Evolutionary conservation across 2,113 vertebrate species (phyloP), one percentile per base, ranked within the genome.

Genomic region (Myiozetetes cayanensis): DNA sequence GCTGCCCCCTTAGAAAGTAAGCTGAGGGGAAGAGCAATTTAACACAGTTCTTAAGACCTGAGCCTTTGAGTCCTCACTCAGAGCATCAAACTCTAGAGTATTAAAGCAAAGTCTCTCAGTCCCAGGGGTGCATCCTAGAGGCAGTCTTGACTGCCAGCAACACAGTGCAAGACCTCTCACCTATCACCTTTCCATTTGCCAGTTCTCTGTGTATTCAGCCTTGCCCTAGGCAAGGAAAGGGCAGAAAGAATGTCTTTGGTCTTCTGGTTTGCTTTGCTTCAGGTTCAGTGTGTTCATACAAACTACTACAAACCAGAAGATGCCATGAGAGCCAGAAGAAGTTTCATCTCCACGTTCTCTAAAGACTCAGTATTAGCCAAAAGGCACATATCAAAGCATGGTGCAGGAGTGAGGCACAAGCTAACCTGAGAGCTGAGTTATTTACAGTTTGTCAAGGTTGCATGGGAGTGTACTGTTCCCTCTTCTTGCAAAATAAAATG

Each of bases 61-160:
- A 56, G 71, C 74, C 87, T 92, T 82, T 79, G 84, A 89, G 77
- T 72, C 61, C 31, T 50, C 41, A 92, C 80, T 72, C 73, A 91
- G 35, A 92, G 35, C 47, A 74, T 90, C 90, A 94, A 86, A 93
- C 61, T 88, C 71, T 43, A 85, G 33, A 53, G 91, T 91, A 91
- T 75, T 89, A 89, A 94, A 87, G 61, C 44, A 44, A 80, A 86
- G 58, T 24, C 53, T 78, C 65, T 72, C 6, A 4, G 44, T 72
- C 73, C 41, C 73, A 89, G 23, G 21, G n/a, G 52, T 87, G 24
- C 50, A 78, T 84, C 72, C 68, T 31, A 14, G 55, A 95, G 63
- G 39, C 55, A 77, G 39, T 47, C 35, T 67, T 71, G 65, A 84
- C 72, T 71, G 63, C 30, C 61, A 89, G 23, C 30, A 92, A 66